Percentiles rank a stretch among this genome's conserved stretches.
phyloP scores from a whole-genome alignment of 2,797 vertebrate genomes.

The Poliocrania exsul region DNA sequence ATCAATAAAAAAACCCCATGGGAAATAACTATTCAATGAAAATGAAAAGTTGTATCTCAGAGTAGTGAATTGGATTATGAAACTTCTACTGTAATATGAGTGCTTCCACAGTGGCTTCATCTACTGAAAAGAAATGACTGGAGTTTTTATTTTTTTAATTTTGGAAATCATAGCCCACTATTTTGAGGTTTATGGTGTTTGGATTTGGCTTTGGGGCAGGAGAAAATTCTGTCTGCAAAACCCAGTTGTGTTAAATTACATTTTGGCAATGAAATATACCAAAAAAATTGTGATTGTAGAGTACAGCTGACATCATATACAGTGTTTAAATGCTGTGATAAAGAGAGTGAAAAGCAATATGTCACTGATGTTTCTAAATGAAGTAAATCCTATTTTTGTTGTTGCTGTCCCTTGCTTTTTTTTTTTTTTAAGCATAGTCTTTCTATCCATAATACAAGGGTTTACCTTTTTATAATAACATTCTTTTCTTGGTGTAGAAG shows the following conservation, averaged over 20 bases:
- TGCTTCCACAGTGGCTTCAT: conserved; percentile 1
- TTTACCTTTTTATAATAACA: not conserved
- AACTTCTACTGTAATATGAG: not conserved
- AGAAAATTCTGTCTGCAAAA: conserved; percentile 50
- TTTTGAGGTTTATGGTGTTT: conserved; percentile 46
- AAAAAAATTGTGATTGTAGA: conserved; percentile 26
- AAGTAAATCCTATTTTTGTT: not conserved
- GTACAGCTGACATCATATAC: conserved; percentile 15
- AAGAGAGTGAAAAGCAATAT: conserved; percentile 22
- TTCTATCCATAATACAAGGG: not conserved
- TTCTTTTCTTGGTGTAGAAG: not conserved
- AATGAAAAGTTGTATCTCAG: not conserved
- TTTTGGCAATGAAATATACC: conserved; percentile 40
- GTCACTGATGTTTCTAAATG: conserved; percentile 18
- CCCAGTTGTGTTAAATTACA: conserved; percentile 64
- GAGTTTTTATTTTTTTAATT: conserved; percentile 4
- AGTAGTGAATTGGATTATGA: not conserved
- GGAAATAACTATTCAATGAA: not conserved
- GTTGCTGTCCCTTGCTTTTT: not conserved
- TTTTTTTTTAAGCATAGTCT: not conserved
- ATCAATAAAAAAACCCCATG: fast-evolving
- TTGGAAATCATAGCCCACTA: conserved; percentile 43
- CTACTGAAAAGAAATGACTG: conserved; percentile 1
- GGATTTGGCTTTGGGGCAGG: conserved; percentile 40
- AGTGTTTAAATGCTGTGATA: not conserved